A percentile compares a stretch with the other conserved stretches of the same genome.
Conservation (phyloP, 1,140 invertebrate species). For the Cydia pomonella region DNA sequence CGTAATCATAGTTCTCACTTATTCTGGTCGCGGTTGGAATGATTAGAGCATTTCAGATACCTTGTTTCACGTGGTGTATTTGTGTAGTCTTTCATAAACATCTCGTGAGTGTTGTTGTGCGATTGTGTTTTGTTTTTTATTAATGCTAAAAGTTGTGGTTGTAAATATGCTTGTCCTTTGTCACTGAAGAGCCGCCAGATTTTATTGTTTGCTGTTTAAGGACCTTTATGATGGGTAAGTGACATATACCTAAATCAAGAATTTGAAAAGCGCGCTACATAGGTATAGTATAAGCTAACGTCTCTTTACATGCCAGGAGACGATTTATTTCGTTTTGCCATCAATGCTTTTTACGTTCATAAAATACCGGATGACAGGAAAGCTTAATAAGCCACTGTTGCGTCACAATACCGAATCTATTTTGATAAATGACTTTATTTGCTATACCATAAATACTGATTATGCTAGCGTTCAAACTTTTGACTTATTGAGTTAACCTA, state of each 20-base stretch:
- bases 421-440: no score
- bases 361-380: no score
- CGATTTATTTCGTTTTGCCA: no score
- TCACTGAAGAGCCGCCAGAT: background rate
- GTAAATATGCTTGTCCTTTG: background rate
- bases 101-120: conserved; percentile 23
- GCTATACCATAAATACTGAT: no score
- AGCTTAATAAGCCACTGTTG: no score
- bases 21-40: background rate
- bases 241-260: no score
- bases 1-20: background rate
- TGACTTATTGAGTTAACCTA: no score
- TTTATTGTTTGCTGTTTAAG: background rate
- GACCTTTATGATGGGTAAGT: background rate
- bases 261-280: background rate
- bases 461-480: no score
- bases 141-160: background rate
- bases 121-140: background rate
- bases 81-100: conserved; percentile 21
- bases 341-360: no score
- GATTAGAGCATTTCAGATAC: background rate
- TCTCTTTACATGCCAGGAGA: no score
- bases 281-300: background rate
- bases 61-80: background rate
- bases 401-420: no score